A percentile compares a stretch with the other conserved stretches of the same genome.
Conservation (phyloP, 92 coral and sea anemone genomes). For the Paramuricea clavata region DNA sequence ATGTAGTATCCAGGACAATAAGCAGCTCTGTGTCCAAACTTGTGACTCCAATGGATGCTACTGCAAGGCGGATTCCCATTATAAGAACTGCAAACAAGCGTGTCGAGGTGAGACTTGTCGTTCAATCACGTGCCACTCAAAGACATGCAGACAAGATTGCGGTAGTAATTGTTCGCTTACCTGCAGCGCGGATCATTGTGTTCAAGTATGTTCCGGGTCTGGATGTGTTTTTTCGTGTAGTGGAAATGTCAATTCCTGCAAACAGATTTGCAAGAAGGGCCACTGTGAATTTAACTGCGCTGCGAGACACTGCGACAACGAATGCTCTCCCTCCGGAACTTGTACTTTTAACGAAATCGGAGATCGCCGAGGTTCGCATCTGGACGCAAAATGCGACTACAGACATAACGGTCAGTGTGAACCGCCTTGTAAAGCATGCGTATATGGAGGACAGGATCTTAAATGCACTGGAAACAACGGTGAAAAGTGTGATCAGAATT, state of each 20-base stretch:
- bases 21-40: constrained; percentile 26
- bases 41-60: constrained; percentile 39
- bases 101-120: constrained; percentile 12
- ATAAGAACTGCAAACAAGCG: constrained; percentile 36
- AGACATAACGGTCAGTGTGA: constrained; percentile 54
- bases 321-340: constrained; percentile 42
- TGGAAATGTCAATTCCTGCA: constrained; percentile 26
- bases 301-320: constrained; percentile 29
- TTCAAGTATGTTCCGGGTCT: constrained; percentile 39
- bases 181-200: constrained; percentile 45
- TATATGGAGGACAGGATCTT: constrained; percentile 25
- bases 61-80: constrained; percentile 24
- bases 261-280: constrained; percentile 45
- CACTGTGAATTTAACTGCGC: constrained; percentile 54
- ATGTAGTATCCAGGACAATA: not conserved
- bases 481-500: constrained; percentile 30
- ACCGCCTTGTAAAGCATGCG: constrained; percentile 44
- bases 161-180: constrained; percentile 45
- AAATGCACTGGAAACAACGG: constrained; percentile 7
- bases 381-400: constrained; percentile 58
- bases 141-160: constrained; percentile 22
- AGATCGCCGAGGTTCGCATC: not conserved
- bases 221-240: constrained; percentile 49
- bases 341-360: constrained; percentile 37
- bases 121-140: constrained; percentile 25